Evolutionary conservation across 1,140 invertebrate species (phyloP), one percentile per base, ranked within the genome.

Genomic region (Hyposmocoma kahamanoa): DNA sequence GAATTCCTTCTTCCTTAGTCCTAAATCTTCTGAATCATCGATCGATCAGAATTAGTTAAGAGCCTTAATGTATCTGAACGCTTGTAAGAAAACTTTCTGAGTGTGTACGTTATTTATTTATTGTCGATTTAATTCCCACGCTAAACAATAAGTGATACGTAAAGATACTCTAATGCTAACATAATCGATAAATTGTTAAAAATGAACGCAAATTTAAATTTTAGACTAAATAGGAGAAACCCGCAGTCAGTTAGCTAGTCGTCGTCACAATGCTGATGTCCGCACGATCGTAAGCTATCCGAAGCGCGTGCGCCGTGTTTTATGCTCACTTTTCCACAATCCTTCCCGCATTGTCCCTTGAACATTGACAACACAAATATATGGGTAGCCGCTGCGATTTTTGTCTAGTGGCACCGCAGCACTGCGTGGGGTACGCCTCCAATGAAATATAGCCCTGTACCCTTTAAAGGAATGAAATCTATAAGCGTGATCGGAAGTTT

Each of bases 321-420:
- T 34, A 34, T 34, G 30, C 30, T 34, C 13, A 9, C 11, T 11
- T 79, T 79, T 73, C 67, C 71, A 72, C 63, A 77, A 74, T 81
- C 58, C 70, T n/a, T n/a, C n/a, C 59, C 59, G 64, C 65, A 72
- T 80, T 72, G 71, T 71, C 59, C 53, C 24, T 26, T 26, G 65
- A 51, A 47, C 59, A 52, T 45, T 59, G 69, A 36, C 32, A 36
- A 15, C 5, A 1, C 54, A 62, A 72, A 83, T 81, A 72, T 80
- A 80, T 69, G 68, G 63, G 59, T 54, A 69, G 62, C 44, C 62
- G 59, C 65, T 53, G 65, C 61, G 74, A 81, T 80, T 78, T 81
- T 80, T 81, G 77, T 78, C 77, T 81, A 80, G 71, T 66, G 52
- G 43, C 66, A 22, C 64, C 67, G 75, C 66, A 53, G 43, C 66